A percentile compares a stretch with the other conserved stretches of the same genome.
Evolutionary conservation across 2,888 invertebrate genomes (phyloP).

Genomic region (Bruchidius siliquastri): DNA sequence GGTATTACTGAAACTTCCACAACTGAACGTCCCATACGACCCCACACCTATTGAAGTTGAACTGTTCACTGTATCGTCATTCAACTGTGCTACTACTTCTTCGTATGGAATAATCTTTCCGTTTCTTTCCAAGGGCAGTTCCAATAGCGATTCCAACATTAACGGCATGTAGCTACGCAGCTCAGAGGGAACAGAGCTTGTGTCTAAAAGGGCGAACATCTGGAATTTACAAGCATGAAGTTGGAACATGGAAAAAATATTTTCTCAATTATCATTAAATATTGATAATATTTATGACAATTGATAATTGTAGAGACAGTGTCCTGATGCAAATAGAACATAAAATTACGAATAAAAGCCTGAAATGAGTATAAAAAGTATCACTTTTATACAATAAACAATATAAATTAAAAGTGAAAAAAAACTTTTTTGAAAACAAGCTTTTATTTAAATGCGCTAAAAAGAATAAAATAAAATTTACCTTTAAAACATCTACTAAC

Average conservation of each 20-base stretch:
- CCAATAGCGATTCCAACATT: constrained; percentile 68
- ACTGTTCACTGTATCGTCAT: constrained; percentile 66
- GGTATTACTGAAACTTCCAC: constrained; percentile 68
- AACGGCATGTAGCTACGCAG: constrained; percentile 71
- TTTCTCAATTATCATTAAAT: no score
- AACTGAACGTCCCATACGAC: constrained; percentile 55
- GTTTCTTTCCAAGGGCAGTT: constrained; percentile 65
- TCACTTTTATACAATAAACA: no score
- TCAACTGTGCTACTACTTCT: constrained; percentile 73
- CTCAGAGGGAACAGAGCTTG: constrained; percentile 54
- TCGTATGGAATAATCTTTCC: constrained; percentile 57
- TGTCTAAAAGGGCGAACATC: constrained; percentile 72
- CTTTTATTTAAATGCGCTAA: no score
- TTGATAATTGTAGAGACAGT: no score
- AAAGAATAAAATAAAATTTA: no score
- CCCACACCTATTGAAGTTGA: constrained; percentile 60
- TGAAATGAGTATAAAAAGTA: no score
- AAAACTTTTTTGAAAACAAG: no score
- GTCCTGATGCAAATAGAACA: no score
- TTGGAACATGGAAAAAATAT: constrained; percentile 6
- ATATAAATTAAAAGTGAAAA: no score
- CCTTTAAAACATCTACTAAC: no score
- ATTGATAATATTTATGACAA: no score
- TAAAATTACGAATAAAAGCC: no score
- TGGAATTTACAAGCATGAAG: constrained; percentile 41